These are phyloP conservation scores for Salarias fasciatus DNA, from an alignment of 2,797 vertebrate species.

Conservation along the genomic window DNA sequence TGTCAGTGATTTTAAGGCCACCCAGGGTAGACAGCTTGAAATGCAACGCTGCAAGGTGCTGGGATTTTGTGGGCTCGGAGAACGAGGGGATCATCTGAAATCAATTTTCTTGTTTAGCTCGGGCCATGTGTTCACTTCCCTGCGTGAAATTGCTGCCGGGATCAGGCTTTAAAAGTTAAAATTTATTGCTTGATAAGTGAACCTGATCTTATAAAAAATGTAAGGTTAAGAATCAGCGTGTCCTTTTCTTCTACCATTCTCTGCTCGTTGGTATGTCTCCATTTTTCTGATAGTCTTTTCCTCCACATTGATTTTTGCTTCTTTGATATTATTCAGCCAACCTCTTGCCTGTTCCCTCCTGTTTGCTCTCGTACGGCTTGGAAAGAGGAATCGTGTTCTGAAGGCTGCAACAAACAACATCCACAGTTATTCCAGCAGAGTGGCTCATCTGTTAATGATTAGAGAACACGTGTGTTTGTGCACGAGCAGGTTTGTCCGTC, in stretches of 20 bases:
- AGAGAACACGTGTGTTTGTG: slow-evolving; percentile 11
- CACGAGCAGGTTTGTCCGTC: background rate
- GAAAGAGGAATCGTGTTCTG: slow-evolving; percentile 7
- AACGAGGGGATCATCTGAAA: slow-evolving; percentile 40
- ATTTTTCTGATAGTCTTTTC: slow-evolving; percentile 11
- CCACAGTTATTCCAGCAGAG: slow-evolving; percentile 2
- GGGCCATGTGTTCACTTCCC: slow-evolving; percentile 14
- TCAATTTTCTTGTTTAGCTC: slow-evolving; percentile 46
- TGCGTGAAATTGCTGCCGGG: slow-evolving; percentile 33
- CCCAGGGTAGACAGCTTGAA: slow-evolving; percentile 54
- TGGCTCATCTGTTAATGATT: background rate
- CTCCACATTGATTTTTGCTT: slow-evolving; percentile 36
- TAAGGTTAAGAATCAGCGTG: slow-evolving; percentile 4
- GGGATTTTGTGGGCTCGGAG: slow-evolving; percentile 39
- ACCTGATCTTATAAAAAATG: slow-evolving; percentile 13
- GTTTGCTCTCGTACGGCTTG: slow-evolving; percentile 14
- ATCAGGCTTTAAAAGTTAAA: slow-evolving; percentile 23
- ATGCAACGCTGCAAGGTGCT: slow-evolving; percentile 46
- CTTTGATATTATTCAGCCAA: slow-evolving; percentile 17
- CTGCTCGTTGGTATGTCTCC: slow-evolving; percentile 12
- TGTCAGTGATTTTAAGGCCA: slow-evolving; percentile 70
- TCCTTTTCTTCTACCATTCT: slow-evolving; percentile 6
- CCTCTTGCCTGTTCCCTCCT: slow-evolving; percentile 7
- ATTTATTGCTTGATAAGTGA: slow-evolving; percentile 30
- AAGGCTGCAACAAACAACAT: slow-evolving; percentile 7